Evolutionary conservation across 2,797 vertebrate genomes (phyloP).

Genomic region (Semaprochilodus insignis): DNA sequence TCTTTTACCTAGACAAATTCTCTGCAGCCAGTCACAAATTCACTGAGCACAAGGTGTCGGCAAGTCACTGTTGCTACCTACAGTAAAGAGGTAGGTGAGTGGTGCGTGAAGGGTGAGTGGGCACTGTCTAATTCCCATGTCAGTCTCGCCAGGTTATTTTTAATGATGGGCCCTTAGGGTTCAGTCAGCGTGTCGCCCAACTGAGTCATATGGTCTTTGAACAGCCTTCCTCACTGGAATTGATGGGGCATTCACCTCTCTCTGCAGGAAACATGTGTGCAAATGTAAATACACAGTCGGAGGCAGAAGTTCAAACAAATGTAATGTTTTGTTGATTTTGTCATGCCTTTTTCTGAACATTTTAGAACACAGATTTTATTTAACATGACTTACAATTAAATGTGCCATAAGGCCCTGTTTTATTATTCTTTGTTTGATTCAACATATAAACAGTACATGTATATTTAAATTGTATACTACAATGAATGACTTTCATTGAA

Average conservation of each 20-base stretch:
- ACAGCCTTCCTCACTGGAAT: constrained; percentile 1
- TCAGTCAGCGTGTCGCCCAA: not conserved
- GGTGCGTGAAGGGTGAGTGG: not conserved
- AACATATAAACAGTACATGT: too few species aligned
- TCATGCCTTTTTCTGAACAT: too few species aligned
- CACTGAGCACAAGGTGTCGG: constrained; percentile 7
- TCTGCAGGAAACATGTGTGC: too few species aligned
- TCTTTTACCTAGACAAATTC: not conserved
- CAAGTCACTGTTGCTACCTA: not conserved
- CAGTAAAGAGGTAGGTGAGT: constrained; percentile 14
- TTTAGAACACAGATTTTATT: too few species aligned
- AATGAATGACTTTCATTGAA: too few species aligned
- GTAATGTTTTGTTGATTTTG: too few species aligned
- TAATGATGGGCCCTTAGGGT: constrained; percentile 16
- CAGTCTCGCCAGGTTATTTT: constrained; percentile 11
- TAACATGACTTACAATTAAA: too few species aligned
- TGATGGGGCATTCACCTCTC: not conserved
- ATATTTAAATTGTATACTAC: too few species aligned
- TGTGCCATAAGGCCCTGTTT: too few species aligned
- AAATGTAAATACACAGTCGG: too few species aligned
- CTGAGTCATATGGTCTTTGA: constrained; percentile 21
- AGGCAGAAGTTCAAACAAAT: too few species aligned
- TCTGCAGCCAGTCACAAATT: constrained; percentile 23
- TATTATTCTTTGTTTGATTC: too few species aligned
- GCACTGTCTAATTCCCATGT: constrained; percentile 28